Base-by-base conservation (phyloP, 1,140 invertebrate genomes). In the Drosophila fuyamai region DNA sequence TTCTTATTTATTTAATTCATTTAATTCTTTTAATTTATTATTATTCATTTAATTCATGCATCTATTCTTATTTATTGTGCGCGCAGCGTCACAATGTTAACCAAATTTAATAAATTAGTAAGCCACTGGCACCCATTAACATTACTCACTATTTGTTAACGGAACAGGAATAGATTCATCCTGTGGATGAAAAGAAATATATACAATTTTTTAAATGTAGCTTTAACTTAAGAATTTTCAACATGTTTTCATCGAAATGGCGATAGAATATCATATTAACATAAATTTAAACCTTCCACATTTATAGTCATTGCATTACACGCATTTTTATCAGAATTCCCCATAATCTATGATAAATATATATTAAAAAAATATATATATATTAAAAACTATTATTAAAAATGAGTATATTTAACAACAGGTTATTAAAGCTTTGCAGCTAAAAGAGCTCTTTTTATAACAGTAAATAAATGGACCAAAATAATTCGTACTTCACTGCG, bases 201-300 rank as follows among this genome's bases (percentile, higher is more conserved):
- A 9, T 44, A 44, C 41, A 44, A 44, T 16, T 44, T 44, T 44
- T 44, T 44, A 44, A 44, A 44, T 44, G 16, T 9, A 44, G 41
- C 41, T 44, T 44, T 44, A 44, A 44, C n/a, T 44, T 44, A 44
- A 44, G 41, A 16, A 44, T 44, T 44, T 44, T 44, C 41, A 44
- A 44, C 41, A 44, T 44, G 41, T 44, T 44, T 16, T 44, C n/a
- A 44, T 44, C 41, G 41, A 44, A 44, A 44, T 44, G n/a, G 41
- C 8, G 41, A 44, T 16, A 10, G n/a, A 44, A 18, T 18, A 44
- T 44, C 43, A 44, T 10, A 44, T 44, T 44, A 18, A 18, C 16
- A 44, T 18, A 44, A 44, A 44, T 44, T 44, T 10, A 12, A 44
- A 44, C 43, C 18, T 18, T 44, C 9, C 9, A 44, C 43, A 44